A percentile compares a stretch with the other conserved stretches of the same genome.
These are phyloP conservation scores for Sarcophaga caerulescens DNA, from an alignment of 2,888 invertebrate genomes.

Conservation along the genomic window DNA sequence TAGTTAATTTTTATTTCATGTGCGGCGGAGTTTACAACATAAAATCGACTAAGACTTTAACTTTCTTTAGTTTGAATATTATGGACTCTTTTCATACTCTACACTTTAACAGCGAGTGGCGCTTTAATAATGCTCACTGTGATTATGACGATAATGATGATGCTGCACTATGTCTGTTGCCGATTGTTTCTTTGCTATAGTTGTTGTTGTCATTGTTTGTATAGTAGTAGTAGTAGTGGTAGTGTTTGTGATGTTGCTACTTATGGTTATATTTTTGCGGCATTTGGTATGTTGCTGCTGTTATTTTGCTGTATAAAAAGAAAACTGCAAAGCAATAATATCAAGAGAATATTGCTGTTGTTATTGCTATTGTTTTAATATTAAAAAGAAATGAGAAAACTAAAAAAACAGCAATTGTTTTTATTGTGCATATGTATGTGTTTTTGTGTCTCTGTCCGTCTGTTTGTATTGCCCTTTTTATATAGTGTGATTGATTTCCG, in stretches of 20 bases:
- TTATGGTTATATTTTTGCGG: constrained; percentile 58
- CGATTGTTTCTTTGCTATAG: constrained; percentile 41
- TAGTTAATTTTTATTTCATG: too few species aligned
- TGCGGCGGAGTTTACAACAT: too few species aligned
- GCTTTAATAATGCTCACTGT: constrained; percentile 58
- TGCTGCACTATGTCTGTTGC: constrained; percentile 17
- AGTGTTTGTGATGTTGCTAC: constrained; percentile 40
- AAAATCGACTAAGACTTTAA: too few species aligned
- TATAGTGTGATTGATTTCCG: constrained; percentile 76
- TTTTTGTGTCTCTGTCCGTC: constrained; percentile 64
- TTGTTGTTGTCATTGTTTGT: constrained; percentile 7
- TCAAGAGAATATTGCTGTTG: constrained; percentile 9
- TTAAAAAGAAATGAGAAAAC: constrained; percentile 19
- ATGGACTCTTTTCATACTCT: constrained; percentile 28
- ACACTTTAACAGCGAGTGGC: constrained; percentile 49
- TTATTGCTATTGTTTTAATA: not conserved
- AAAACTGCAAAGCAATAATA: constrained; percentile 45
- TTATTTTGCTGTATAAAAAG: constrained; percentile 34
- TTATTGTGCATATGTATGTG: not conserved
- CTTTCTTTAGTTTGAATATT: constrained; percentile 42
- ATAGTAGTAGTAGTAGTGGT: not conserved
- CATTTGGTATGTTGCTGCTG: constrained; percentile 50
- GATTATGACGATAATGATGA: constrained; percentile 21
- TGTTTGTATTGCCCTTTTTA: constrained; percentile 73
- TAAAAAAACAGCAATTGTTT: constrained; percentile 9